These are phyloP conservation scores for Neotoxoptera formosana DNA, from an alignment of 1,140 invertebrate genomes.

Conservation along the genomic window DNA sequence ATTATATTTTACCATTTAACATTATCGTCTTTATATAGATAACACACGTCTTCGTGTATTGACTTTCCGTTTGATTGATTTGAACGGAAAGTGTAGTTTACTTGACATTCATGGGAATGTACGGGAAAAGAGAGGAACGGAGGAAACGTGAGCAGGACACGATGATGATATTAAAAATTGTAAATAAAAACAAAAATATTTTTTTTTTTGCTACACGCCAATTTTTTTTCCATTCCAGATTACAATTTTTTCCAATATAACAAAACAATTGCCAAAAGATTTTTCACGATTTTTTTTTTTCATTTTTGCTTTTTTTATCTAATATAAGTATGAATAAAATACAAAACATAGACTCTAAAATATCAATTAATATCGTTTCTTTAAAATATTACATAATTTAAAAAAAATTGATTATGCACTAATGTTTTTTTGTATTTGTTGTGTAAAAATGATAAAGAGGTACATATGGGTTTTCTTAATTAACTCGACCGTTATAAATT, in stretches of 20 bases:
- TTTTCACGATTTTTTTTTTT: conserved; percentile 49
- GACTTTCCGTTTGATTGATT: background rate
- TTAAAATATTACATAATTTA: conserved; percentile 53
- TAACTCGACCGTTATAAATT: conserved; percentile 26
- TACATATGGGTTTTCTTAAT: conserved; percentile 49
- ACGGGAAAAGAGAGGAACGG: background rate
- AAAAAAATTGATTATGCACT: conserved; percentile 42
- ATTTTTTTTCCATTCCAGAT: conserved; percentile 54
- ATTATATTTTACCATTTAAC: background rate
- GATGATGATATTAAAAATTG: background rate
- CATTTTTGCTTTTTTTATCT: conserved; percentile 50
- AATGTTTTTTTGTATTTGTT: conserved; percentile 38
- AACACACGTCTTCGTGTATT: background rate
- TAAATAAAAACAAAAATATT: conserved; percentile 14
- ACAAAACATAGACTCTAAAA: conserved; percentile 58
- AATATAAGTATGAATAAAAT: conserved; percentile 58
- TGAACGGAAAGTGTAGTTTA: background rate
- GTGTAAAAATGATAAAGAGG: conserved; percentile 55
- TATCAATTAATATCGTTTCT: conserved; percentile 56
- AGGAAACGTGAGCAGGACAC: background rate
- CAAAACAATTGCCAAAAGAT: conserved; percentile 49
- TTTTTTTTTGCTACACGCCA: conserved; percentile 53
- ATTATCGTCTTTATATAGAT: no score
- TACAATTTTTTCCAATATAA: conserved; percentile 55
- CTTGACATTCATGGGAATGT: background rate